Evolutionary conservation across 92 coral and sea anemone genomes (phyloP).

Genomic region (Desmophyllum pertusum): DNA sequence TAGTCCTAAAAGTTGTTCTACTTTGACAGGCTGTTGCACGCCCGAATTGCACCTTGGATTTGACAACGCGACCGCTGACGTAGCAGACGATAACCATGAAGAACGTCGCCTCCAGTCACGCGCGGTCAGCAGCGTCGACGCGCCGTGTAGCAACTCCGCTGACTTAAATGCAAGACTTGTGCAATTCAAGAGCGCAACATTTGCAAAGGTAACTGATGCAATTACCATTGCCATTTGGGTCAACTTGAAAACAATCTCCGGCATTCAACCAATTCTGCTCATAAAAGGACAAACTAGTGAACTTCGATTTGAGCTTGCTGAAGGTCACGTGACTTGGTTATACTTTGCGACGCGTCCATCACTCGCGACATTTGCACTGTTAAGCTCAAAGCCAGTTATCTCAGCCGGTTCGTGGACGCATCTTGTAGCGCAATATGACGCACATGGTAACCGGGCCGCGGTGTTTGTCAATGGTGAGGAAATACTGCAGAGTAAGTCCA

Average conservation of each 20-base stretch:
- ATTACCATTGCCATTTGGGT: slow-evolving; percentile 63
- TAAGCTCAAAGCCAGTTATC: slow-evolving; percentile 12
- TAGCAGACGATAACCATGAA: slow-evolving; percentile 27
- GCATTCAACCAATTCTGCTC: slow-evolving; percentile 54
- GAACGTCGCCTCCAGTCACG: neutral
- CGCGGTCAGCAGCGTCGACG: neutral
- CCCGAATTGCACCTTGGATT: slow-evolving; percentile 55
- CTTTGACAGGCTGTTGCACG: slow-evolving; percentile 48
- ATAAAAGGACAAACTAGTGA: slow-evolving; percentile 28
- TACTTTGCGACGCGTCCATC: slow-evolving; percentile 19
- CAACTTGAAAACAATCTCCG: slow-evolving; percentile 27
- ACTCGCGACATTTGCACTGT: slow-evolving; percentile 28
- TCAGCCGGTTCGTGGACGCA: slow-evolving; percentile 43
- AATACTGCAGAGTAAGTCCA: neutral
- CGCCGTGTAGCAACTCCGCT: slow-evolving; percentile 35
- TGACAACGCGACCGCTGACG: slow-evolving; percentile 24
- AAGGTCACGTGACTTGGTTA: slow-evolving; percentile 51
- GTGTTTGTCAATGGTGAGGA: slow-evolving; percentile 44
- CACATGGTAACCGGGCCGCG: slow-evolving; percentile 29
- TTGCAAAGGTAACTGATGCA: slow-evolving; percentile 31
- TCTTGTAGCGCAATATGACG: slow-evolving; percentile 51
- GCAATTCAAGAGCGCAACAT: slow-evolving; percentile 35
- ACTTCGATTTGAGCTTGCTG: slow-evolving; percentile 42
- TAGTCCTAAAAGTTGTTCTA: neutral
- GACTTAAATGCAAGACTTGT: slow-evolving; percentile 16